Evolutionary conservation across 1,140 invertebrate species (phyloP).

Genomic region (Platyscapa corneri): DNA sequence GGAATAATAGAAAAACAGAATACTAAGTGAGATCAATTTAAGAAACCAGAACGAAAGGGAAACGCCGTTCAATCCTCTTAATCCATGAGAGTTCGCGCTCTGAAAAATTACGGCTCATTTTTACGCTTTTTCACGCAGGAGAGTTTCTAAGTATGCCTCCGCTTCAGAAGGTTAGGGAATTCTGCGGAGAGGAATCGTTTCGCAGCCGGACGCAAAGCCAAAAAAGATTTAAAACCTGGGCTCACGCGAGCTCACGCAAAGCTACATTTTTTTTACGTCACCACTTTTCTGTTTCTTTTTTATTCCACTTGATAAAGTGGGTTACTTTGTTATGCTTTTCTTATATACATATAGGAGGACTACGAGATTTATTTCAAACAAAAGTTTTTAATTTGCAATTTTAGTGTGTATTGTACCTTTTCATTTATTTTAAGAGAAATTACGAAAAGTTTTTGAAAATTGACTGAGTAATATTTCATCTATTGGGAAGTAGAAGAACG

Average conservation of each 20-base stretch:
- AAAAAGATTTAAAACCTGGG: slow-evolving; percentile 45
- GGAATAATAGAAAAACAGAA: slow-evolving; percentile 11
- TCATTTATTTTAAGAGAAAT: neutral
- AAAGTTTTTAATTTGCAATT: slow-evolving; percentile 46
- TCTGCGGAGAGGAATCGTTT: slow-evolving; percentile 31
- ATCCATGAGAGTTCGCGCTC: slow-evolving; percentile 4
- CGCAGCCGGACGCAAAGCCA: slow-evolving; percentile 16
- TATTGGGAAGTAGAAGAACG: neutral
- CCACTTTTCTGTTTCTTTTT: slow-evolving; percentile 18
- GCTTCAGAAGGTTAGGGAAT: neutral
- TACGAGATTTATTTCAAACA: slow-evolving; percentile 20
- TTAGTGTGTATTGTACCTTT: neutral
- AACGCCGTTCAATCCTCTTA: neutral
- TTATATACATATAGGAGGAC: neutral
- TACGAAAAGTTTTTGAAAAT: neutral
- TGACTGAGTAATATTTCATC: neutral
- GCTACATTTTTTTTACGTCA: neutral
- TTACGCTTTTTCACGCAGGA: slow-evolving; percentile 45
- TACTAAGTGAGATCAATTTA: slow-evolving; percentile 39
- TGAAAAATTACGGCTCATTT: slow-evolving; percentile 49
- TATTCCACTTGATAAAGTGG: slow-evolving; percentile 40
- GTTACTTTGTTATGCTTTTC: slow-evolving; percentile 48
- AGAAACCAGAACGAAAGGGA: neutral
- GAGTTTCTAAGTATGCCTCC: neutral
- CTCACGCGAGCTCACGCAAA: neutral